These are phyloP conservation scores for Pelecanoides urinatrix DNA, from an alignment of 2,113 vertebrate species.

Conservation along the genomic window DNA sequence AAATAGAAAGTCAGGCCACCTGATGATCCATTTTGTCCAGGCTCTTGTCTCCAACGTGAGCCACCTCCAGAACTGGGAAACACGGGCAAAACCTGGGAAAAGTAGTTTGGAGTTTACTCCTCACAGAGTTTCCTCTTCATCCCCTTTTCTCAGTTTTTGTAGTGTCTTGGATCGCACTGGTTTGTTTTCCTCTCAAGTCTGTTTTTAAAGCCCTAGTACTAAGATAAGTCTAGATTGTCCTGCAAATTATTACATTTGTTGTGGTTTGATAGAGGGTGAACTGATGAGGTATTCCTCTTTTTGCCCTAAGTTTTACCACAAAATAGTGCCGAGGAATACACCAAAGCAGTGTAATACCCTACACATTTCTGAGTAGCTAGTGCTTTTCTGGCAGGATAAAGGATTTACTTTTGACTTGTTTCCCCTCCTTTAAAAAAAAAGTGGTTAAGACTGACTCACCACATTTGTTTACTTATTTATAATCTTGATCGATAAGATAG, in stretches of 20 bases:
- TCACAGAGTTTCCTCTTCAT: neutral
- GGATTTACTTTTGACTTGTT: neutral
- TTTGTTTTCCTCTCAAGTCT: neutral
- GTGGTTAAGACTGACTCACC: neutral
- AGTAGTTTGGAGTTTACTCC: neutral
- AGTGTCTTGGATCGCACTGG: neutral
- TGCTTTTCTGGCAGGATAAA: neutral
- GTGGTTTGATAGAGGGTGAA: neutral
- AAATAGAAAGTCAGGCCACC: neutral
- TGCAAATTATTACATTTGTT: neutral
- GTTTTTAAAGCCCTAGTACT: neutral
- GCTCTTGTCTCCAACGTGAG: neutral
- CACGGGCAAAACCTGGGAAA: neutral
- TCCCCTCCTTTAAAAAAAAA: neutral
- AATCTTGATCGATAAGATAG: neutral
- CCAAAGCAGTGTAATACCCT: neutral
- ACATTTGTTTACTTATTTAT: neutral
- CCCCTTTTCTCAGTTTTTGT: neutral
- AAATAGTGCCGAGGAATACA: neutral
- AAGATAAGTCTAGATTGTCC: neutral
- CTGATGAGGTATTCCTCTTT: neutral
- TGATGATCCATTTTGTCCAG: neutral
- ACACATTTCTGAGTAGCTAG: neutral
- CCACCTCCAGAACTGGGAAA: neutral
- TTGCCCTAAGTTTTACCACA: neutral